phyloP scores from a whole-genome alignment of 1,140 invertebrate species.

The Mya arenaria region DNA sequence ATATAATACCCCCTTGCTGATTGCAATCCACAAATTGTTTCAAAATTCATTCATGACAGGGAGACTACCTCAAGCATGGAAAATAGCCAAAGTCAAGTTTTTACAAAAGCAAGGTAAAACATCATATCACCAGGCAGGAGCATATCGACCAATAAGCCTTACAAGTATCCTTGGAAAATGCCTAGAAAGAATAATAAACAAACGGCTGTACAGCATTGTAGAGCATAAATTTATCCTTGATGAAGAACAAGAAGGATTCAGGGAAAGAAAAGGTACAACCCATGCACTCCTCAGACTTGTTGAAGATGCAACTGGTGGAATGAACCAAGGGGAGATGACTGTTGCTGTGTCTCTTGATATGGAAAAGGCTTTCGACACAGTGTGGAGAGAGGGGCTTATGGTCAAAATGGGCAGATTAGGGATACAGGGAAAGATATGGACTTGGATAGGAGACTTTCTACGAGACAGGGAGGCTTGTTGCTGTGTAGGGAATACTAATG shows the following conservation, averaged over 20 bases:
- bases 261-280: neutral
- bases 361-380: neutral
- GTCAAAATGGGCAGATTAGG: neutral
- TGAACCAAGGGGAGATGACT: neutral
- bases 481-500: neutral
- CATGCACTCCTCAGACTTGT: neutral
- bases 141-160: neutral
- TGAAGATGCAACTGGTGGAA: neutral
- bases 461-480: neutral
- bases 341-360: too few relatives aligned
- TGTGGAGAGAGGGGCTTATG: conserved; percentile 3
- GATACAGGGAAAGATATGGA: conserved; percentile 19
- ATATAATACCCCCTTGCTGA: too few relatives aligned
- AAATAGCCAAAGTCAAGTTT: neutral
- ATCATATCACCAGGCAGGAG: neutral
- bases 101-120: neutral
- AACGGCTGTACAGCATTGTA: neutral
- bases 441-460: conserved; percentile 12
- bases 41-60: neutral
- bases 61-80: neutral
- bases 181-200: neutral
- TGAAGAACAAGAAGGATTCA: neutral
- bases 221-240: neutral
- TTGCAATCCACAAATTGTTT: neutral
- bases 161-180: neutral